A percentile compares a stretch with the other conserved stretches of the same genome.
These are phyloP conservation scores for Dolichoris vasculosae DNA, from an alignment of 1,140 invertebrate genomes.

Conservation along the genomic window DNA sequence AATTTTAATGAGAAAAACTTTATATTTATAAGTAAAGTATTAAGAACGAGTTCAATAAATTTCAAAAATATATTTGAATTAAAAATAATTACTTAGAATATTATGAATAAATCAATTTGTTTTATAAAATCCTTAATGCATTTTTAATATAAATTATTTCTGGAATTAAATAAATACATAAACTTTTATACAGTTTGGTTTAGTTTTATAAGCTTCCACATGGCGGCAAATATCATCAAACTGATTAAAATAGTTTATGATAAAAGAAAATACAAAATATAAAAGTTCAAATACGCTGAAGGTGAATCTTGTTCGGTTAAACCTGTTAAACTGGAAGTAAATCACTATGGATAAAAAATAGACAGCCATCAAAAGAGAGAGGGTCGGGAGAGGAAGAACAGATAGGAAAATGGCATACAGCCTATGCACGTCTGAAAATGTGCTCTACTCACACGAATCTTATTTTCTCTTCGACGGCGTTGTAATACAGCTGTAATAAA, in stretches of 20 bases:
- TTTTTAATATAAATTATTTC: background rate
- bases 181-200: background rate
- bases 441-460: background rate
- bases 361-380: background rate
- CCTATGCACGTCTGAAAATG: background rate
- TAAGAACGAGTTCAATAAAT: background rate
- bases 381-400: background rate
- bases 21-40: background rate
- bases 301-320: background rate
- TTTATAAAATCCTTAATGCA: background rate
- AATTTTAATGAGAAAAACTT: too few species aligned
- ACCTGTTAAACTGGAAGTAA: background rate
- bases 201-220: background rate
- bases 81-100: background rate
- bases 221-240: background rate
- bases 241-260: background rate
- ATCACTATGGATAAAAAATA: background rate
- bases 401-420: background rate
- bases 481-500: background rate
- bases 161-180: background rate
- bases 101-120: background rate
- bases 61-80: background rate
- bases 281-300: background rate
- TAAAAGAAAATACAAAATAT: background rate
- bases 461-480: background rate